Evolutionary conservation across 2,888 invertebrate genomes (phyloP), one percentile per base, ranked within the genome.

Genomic region (Aplocera efformata): DNA sequence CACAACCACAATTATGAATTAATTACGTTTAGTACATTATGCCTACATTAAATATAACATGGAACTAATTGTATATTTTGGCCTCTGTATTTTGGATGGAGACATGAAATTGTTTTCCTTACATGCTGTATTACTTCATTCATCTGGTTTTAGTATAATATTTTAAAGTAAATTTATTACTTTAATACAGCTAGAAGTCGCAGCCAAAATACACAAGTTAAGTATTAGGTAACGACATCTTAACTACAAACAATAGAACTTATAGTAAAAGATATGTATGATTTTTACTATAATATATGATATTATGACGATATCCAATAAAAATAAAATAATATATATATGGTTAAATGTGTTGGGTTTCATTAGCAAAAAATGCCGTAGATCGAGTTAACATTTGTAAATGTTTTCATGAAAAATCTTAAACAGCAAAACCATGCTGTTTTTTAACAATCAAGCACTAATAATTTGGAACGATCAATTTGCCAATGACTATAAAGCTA

Each of bases 191-290:
- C 36, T 59, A 57, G 23, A 10, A 30, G 35, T 26, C 22, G 11
- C 44, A 38, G 46, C 50, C 50, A 50, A 35, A 70, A 67, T 68
- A 67, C 68, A 67, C 65, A 70, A 48, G 36, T 26, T 34, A 38
- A 17, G 13, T 23, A 34, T 30, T 33, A 32, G 56, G 50, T 62
- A 36, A 40, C 34, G 26, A 38, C 22, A 24, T 37, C 39, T 50
- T 50, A 17, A 2, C 5, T 5, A 47, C 51, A 67, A 67, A 67
- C 63, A 66, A 66, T 67, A 56, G 59, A 79, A 81, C 79, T 81
- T 80, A 83, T 71, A 67, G 50, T 82, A 81, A 81, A 67, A 74
- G 84, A 85, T 85, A 85, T 85, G 84, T 80, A 75, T 79, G 68
- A 62, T 52, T 46, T 47, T 50, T 36, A 50, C 35, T 51, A 45